Evolutionary conservation across 2,113 vertebrate species (phyloP).

Genomic region (Ammodytes marinus): DNA sequence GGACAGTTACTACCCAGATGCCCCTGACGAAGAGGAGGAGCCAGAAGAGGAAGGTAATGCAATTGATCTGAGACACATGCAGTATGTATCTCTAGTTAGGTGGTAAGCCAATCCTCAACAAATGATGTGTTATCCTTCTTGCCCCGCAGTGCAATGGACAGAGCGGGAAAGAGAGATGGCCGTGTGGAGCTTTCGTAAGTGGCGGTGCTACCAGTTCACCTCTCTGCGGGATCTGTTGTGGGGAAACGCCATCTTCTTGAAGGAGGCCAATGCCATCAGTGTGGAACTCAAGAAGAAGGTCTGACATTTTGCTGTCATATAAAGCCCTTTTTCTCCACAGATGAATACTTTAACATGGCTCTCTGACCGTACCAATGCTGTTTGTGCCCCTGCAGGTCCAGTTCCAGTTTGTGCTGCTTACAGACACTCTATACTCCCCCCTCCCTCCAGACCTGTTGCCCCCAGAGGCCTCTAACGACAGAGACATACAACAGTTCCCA

Average conservation of each 20-base stretch:
- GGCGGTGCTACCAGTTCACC: slow-evolving; percentile 98
- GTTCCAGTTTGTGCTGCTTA: slow-evolving; percentile 98
- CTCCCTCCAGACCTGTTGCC: slow-evolving; percentile 94
- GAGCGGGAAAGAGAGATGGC: slow-evolving; percentile 93
- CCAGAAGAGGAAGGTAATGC: slow-evolving; percentile 94
- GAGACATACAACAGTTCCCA: slow-evolving; percentile 92
- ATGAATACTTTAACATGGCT: neutral
- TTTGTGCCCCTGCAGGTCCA: slow-evolving; percentile 87
- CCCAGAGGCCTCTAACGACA: slow-evolving; percentile 88
- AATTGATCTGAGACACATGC: neutral
- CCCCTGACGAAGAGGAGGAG: slow-evolving; percentile 93
- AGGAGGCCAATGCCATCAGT: slow-evolving; percentile 98
- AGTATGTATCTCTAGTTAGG: neutral
- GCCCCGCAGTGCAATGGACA: slow-evolving; percentile 91
- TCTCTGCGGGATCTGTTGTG: slow-evolving; percentile 95
- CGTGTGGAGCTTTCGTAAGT: slow-evolving; percentile 95
- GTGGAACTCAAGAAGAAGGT: slow-evolving; percentile 99
- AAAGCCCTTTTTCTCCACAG: neutral
- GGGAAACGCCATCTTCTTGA: slow-evolving; percentile 98
- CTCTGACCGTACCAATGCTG: neutral
- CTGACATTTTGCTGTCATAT: neutral
- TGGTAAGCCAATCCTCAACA: neutral
- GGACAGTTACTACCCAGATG: slow-evolving; percentile 91
- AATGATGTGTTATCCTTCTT: slow-evolving; percentile 1
- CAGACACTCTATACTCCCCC: slow-evolving; percentile 96